phyloP scores from a whole-genome alignment of 2,113 vertebrate species.

The Choloepus hoffmanni region DNA sequence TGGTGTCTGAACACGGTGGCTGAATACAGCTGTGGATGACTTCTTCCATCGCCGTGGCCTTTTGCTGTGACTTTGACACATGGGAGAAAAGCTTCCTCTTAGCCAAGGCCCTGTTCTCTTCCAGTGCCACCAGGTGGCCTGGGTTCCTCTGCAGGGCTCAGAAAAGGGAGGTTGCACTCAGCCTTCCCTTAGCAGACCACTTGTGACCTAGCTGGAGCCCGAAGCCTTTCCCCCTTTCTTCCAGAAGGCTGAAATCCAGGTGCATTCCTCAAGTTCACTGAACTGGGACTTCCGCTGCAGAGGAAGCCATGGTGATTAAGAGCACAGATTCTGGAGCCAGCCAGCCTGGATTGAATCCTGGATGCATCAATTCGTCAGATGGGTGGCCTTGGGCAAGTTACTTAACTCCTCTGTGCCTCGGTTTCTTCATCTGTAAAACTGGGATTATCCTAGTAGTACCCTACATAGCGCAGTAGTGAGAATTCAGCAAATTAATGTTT shows the following conservation, averaged over 20 bases:
- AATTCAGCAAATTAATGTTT: neutral
- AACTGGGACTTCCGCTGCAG: neutral
- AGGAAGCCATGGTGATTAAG: neutral
- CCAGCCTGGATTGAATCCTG: fast-evolving
- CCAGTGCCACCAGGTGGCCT: neutral
- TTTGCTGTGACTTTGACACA: neutral
- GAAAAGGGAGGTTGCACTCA: neutral
- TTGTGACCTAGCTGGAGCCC: neutral
- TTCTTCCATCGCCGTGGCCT: fast-evolving
- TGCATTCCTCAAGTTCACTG: too few species aligned
- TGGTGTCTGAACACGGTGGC: neutral
- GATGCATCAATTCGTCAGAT: neutral
- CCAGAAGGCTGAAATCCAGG: neutral
- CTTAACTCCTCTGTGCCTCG: neutral
- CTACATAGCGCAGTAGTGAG: neutral
- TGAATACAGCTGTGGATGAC: neutral
- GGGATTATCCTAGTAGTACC: too few species aligned
- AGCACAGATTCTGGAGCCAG: neutral
- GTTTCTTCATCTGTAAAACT: neutral
- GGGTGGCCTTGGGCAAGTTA: neutral
- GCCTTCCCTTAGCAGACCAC: neutral
- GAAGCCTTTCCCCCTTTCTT: neutral
- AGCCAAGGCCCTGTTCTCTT: neutral
- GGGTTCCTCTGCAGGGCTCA: neutral
- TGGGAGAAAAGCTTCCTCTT: neutral